These are phyloP conservation scores for Sycon ciliatum DNA, from an alignment of 37 sponge, comb jelly and placozoan species.

Conservation along the genomic window DNA sequence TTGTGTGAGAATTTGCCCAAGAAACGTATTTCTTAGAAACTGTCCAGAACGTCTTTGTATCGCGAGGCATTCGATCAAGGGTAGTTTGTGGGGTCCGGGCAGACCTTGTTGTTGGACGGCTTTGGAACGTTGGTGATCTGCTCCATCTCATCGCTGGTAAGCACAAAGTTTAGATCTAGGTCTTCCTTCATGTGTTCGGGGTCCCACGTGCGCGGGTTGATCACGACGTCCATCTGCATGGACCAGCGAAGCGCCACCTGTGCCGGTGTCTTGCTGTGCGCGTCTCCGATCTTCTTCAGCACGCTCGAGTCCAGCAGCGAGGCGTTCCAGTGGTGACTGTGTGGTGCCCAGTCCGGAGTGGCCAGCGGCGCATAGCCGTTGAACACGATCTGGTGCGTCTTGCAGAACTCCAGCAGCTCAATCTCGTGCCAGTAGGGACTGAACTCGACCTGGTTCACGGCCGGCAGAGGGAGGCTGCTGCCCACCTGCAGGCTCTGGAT, in stretches of 20 bases:
- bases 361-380: conserved; percentile 20
- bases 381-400: conserved; percentile 5
- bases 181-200: conserved; percentile 19
- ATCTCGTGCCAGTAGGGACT: conserved; percentile 39
- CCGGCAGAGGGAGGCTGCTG: conserved; percentile 8
- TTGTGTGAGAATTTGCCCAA: too few relatives aligned
- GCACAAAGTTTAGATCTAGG: background rate
- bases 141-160: conserved; percentile 10
- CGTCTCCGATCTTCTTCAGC: background rate
- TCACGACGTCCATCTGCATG: background rate
- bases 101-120: conserved; percentile 12
- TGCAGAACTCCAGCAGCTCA: conserved; percentile 16
- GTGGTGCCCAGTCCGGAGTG: conserved; percentile 20
- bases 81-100: conserved; percentile 18
- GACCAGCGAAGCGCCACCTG: conserved; percentile 20
- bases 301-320: background rate
- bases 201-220: conserved; percentile 16
- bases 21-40: too few relatives aligned
- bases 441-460: conserved; percentile 39
- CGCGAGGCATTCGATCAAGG: too few relatives aligned
- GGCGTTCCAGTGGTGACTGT: background rate
- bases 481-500: conserved; percentile 16
- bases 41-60: too few relatives aligned
- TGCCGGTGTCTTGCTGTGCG: background rate
- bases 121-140: background rate